Percentiles rank a stretch among this genome's conserved stretches.
These are phyloP conservation scores for Globodera ellingtonae DNA, from an alignment of 1,140 invertebrate species.

Conservation along the genomic window DNA sequence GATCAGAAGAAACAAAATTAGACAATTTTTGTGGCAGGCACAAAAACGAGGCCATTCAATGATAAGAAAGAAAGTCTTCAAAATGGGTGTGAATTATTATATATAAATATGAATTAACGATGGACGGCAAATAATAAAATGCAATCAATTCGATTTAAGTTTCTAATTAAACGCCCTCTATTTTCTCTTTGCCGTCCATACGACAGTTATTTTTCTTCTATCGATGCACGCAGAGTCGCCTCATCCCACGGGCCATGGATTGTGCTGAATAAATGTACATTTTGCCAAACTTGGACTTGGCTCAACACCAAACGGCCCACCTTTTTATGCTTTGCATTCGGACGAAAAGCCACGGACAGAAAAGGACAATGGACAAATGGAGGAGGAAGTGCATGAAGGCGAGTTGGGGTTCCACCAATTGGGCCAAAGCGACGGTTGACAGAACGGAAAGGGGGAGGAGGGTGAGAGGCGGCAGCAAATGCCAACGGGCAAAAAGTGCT, in stretches of 20 bases:
- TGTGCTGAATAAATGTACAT: constrained; percentile 70
- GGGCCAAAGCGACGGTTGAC: constrained; percentile 50
- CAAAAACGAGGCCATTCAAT: too few species aligned
- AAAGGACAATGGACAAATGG: constrained; percentile 67
- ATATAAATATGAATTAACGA: too few species aligned
- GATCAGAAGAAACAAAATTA: too few species aligned
- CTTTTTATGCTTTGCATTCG: constrained; percentile 82
- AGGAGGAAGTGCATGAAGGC: constrained; percentile 67
- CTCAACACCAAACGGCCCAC: constrained; percentile 52
- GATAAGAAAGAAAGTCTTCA: too few species aligned
- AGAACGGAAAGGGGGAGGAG: constrained; percentile 43
- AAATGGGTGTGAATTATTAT: too few species aligned
- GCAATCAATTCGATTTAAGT: too few species aligned
- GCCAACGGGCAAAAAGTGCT: constrained; percentile 11
- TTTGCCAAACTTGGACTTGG: constrained; percentile 30
- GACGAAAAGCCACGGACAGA: constrained; percentile 80
- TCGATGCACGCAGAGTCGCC: constrained; percentile 69
- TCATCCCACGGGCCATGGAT: constrained; percentile 95
- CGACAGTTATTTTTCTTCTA: background rate
- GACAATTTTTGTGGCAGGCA: too few species aligned
- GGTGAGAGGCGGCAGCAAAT: constrained; percentile 40
- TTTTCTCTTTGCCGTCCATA: background rate
- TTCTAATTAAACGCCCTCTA: background rate
- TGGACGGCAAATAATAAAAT: too few species aligned
- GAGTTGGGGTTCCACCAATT: constrained; percentile 66